Evolutionary conservation across 2,113 vertebrate genomes (phyloP).

Genomic region (Corythoichthys intestinalis): DNA sequence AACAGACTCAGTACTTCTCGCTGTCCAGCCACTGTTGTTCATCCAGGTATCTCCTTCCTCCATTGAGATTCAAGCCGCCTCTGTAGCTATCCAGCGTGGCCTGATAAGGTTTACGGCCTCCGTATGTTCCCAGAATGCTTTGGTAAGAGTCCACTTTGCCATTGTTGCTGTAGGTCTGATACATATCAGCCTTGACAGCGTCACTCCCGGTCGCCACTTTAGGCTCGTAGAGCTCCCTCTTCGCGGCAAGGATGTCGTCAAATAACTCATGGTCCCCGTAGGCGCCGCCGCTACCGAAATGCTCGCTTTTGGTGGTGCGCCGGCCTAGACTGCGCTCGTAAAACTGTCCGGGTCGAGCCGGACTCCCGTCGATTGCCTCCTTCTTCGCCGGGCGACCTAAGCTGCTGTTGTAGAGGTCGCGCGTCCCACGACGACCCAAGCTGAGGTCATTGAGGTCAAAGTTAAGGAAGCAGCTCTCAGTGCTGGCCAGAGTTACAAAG

Average conservation of each 20-base stretch:
- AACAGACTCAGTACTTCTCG: constrained; percentile 46
- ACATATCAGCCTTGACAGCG: constrained; percentile 54
- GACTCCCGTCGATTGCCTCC: constrained; percentile 38
- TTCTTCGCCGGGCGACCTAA: constrained; percentile 51
- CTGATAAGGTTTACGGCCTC: constrained; percentile 54
- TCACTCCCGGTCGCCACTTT: constrained; percentile 33
- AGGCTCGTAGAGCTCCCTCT: constrained; percentile 46
- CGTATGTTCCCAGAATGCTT: constrained; percentile 49
- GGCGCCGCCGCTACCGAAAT: constrained; percentile 40
- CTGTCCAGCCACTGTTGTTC: constrained; percentile 62
- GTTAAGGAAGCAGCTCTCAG: constrained; percentile 86
- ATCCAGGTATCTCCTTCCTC: constrained; percentile 51
- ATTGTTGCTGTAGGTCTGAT: constrained; percentile 59
- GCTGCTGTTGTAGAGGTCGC: constrained; percentile 79
- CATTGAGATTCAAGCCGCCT: constrained; percentile 43
- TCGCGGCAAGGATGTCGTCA: constrained; percentile 34
- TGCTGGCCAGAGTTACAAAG: constrained; percentile 77
- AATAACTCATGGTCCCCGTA: constrained; percentile 45
- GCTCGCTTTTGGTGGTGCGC: constrained; percentile 66
- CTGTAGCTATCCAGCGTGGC: constrained; percentile 57
- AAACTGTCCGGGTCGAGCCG: constrained; percentile 35
- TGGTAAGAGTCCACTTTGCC: constrained; percentile 59
- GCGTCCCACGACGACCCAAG: constrained; percentile 45
- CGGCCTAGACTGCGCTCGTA: constrained; percentile 58
- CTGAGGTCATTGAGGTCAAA: constrained; percentile 86